phyloP scores from a whole-genome alignment of 2,797 vertebrate genomes.

The Coccyzus lansbergi region DNA sequence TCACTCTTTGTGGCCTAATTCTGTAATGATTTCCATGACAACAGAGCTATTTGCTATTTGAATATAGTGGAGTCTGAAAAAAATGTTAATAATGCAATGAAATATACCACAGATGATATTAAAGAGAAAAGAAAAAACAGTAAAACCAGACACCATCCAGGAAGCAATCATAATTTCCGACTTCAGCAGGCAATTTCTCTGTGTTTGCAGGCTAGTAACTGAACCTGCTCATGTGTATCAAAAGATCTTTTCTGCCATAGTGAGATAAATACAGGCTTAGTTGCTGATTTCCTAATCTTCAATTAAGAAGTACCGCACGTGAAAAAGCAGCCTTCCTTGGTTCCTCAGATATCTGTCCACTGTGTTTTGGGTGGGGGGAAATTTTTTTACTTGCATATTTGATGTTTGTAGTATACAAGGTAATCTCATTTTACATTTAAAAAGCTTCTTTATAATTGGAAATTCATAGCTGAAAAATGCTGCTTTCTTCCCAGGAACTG shows the following conservation, averaged over 20 bases:
- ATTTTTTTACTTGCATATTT: not conserved
- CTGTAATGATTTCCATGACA: conserved; percentile 64
- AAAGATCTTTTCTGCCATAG: not conserved
- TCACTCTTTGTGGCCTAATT: conserved; percentile 60
- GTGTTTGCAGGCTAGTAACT: not conserved
- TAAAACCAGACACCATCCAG: not conserved
- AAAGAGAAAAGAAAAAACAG: not conserved
- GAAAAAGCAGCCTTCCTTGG: not conserved
- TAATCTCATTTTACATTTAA: not conserved
- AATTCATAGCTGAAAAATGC: conserved; percentile 13
- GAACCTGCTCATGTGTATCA: not conserved
- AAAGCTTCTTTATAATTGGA: conserved; percentile 20
- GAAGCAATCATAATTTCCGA: not conserved
- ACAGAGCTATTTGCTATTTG: conserved; percentile 2
- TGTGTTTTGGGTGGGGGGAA: not conserved
- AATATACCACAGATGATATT: not conserved
- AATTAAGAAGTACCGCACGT: conserved; percentile 16
- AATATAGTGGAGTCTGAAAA: not conserved
- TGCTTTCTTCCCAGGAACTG: not conserved
- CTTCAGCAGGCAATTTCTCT: conserved; percentile 7
- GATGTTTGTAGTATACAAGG: not conserved
- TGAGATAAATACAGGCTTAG: conserved; percentile 41
- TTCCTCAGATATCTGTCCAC: not conserved
- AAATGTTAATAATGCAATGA: not conserved
- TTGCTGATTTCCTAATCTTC: conserved; percentile 31